Evolutionary conservation across 1,140 invertebrate genomes (phyloP), one percentile per base, ranked within the genome.

Genomic region (Sesamia nonagrioides): DNA sequence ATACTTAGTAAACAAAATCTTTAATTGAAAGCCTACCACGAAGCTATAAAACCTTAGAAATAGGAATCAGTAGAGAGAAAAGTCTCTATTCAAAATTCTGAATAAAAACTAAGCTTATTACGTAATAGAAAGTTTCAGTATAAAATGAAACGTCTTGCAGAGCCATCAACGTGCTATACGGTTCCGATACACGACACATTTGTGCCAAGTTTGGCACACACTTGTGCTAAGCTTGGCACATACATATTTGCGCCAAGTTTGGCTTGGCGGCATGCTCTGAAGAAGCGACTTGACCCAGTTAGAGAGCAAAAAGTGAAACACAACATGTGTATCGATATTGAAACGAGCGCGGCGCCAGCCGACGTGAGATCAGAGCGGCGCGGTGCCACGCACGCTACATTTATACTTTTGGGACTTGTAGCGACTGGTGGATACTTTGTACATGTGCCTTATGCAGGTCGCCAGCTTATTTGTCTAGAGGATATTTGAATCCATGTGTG

Each of bases 251-350:
- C n/a, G 15, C 15, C 45, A 50, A 50, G 54, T 40, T 18, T 37
- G 33, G 58, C 35, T 6, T 27, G 13, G 27, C 27, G 21, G 56
- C 58, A 11, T 5, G 37, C 60, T 37, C 37, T 42, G 21, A 35
- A 60, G 11, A n/a, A 58, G 33, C 56, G 27, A 63, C 18, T 63
- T 18, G 60, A 63, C 60, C 60, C 37, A 63, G n/a, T 63, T 63
- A 35, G 37, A 7, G 56, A 54, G 37, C 37, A 63, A 63, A 63
- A 63, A 42, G 37, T 42, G 9, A 9, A 9, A 35, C 35, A 6
- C 6, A 8, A 40, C 3, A 66, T 37, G 61, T 66, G 61, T 42
- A 21, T 21, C 61, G 61, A 42, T 21, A 42, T 18, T 8, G 17
- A 40, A 15, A 66, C 37, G 61, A 21, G 6, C 8, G 35, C 17